A percentile compares a stretch with the other conserved stretches of the same genome.
Evolutionary conservation across 2,888 invertebrate species (phyloP).

Genomic region (Andrena praecox): DNA sequence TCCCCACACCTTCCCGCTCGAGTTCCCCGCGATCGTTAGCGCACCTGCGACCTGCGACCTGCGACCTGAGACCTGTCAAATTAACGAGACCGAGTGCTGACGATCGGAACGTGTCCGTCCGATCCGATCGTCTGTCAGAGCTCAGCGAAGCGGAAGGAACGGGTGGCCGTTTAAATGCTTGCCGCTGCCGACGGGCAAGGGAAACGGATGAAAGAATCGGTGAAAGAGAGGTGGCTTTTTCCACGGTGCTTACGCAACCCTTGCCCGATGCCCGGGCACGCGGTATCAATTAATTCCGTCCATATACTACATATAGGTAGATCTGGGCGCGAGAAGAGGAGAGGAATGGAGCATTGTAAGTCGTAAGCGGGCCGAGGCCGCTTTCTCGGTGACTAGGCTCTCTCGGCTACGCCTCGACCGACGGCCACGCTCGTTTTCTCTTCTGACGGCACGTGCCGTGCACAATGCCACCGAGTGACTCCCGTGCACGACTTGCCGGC

Average conservation of each 20-base stretch:
- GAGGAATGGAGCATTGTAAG: constrained; percentile 24
- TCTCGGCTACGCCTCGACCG: constrained; percentile 56
- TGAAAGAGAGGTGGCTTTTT: constrained; percentile 58
- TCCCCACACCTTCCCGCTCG: background rate
- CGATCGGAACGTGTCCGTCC: constrained; percentile 40
- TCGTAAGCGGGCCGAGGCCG: constrained; percentile 47
- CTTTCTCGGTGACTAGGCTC: constrained; percentile 56
- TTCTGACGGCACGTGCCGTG: constrained; percentile 81
- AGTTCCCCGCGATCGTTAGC: background rate
- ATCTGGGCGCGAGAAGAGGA: constrained; percentile 22
- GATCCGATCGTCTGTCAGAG: constrained; percentile 44
- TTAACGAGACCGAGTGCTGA: constrained; percentile 33
- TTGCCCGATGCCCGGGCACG: constrained; percentile 79
- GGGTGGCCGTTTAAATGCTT: constrained; percentile 49
- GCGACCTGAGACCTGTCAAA: constrained; percentile 10
- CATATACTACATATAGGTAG: constrained; percentile 40
- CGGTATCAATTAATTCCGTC: constrained; percentile 83
- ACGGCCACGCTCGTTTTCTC: constrained; percentile 71
- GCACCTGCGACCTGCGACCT: constrained; percentile 38
- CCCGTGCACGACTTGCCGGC: constrained; percentile 70
- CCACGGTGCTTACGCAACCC: constrained; percentile 83
- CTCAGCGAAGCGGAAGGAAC: constrained; percentile 62
- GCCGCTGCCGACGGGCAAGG: constrained; percentile 4
- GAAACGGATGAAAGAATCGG: constrained; percentile 10
- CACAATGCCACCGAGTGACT: constrained; percentile 82